A percentile compares a stretch with the other conserved stretches of the same genome.
Conservation (phyloP, 2,888 invertebrate genomes). For the Scrobipalpa costella region DNA sequence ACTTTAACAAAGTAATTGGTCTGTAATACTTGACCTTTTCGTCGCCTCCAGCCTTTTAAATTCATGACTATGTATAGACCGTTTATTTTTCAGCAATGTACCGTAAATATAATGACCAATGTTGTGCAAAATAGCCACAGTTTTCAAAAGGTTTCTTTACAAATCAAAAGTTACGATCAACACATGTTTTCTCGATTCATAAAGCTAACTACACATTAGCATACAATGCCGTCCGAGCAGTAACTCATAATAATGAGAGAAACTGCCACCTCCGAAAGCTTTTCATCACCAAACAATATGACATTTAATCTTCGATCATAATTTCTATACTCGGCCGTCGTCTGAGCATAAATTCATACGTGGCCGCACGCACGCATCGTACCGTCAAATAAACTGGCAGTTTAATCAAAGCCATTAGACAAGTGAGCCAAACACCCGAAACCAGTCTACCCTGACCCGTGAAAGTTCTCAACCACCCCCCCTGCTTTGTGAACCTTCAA, state of each 20-base stretch:
- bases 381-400: conserved; percentile 81
- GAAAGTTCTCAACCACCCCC: conserved; percentile 47
- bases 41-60: neutral
- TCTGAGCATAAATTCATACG: conserved; percentile 79
- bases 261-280: conserved; percentile 20
- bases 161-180: too few relatives aligned
- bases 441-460: conserved; percentile 57
- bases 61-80: neutral
- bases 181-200: too few relatives aligned
- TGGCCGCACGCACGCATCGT: conserved; percentile 75
- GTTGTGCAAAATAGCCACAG: too few relatives aligned
- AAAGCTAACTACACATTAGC: too few relatives aligned
- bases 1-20: neutral
- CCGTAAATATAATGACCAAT: too few relatives aligned
- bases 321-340: conserved; percentile 68
- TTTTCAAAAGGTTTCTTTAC: too few relatives aligned
- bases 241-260: neutral
- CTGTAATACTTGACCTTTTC: neutral
- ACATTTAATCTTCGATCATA: conserved; percentile 64
- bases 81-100: too few relatives aligned
- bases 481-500: conserved; percentile 39
- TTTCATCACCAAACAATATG: conserved; percentile 40
- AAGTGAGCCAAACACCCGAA: conserved; percentile 76
- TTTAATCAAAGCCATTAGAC: conserved; percentile 81
- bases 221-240: neutral